Evolutionary conservation across 1,140 invertebrate species (phyloP), one percentile per base, ranked within the genome.

Genomic region (Hyles vespertilio): DNA sequence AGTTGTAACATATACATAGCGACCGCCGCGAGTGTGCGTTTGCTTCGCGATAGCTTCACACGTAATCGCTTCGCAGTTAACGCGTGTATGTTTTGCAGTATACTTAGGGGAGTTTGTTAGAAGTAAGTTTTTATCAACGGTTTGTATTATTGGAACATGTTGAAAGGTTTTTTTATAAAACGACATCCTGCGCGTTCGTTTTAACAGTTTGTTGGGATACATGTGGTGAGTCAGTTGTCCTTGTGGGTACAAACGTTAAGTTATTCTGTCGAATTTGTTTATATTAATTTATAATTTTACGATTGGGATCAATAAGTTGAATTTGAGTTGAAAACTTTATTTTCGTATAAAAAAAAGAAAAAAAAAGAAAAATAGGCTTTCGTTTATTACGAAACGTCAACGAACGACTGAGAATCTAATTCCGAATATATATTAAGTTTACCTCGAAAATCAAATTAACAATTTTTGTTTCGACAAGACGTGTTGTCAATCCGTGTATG

Each of bases 371-470:
- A 83, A 77, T 70, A 88, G 78, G 77, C 72, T 80, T 77, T 84
- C 77, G 79, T 81, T 72, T 47, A 9, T 55, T 66, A 72, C 81
- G 82, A 80, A 72, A 78, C 72, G 73, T 77, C 80, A 79, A 87
- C 85, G 85, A 88, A 88, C 85, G 85, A 88, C 85, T 88, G 85
- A 88, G 79, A 87, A 83, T 83, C 71, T 75, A 79, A 87, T 87
- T 88, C 84, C 85, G 83, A 87, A 87, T 85, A 85, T 72, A 77
- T 76, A 72, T 76, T 88, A 84, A 83, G 81, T 81, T 85, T 69
- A 76, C 72, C 64, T 78, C 78, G 80, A 84, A 77, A 76, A 62
- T 67, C 70, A 70, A 70, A 61, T 44, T 57, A 59, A 54, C 61
- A 67, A 58, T 56, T 47, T 72, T 58, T 71, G 64, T 79, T 82